A percentile compares a stretch with the other conserved stretches of the same genome.
Conservation (phyloP, 2,797 vertebrate species). For the Sebastes oblongus region DNA sequence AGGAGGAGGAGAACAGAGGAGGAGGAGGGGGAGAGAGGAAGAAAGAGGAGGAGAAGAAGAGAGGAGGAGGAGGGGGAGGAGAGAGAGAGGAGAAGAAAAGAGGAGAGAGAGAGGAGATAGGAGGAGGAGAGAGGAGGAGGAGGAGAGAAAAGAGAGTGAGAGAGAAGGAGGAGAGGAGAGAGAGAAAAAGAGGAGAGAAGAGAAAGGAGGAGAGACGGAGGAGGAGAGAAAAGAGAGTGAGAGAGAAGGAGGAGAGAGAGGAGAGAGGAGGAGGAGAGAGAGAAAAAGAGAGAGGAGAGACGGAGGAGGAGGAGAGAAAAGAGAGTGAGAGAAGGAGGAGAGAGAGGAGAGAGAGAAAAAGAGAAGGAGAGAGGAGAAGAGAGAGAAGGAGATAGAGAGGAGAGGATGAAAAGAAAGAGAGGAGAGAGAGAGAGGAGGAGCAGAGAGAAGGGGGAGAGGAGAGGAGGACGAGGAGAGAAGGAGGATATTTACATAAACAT, state of each 20-base stretch:
- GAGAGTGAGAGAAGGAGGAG: rapidly evolving
- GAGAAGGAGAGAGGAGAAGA: rapidly evolving
- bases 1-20: conserved; percentile 16
- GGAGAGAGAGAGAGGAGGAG: rapidly evolving
- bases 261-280: rapidly evolving
- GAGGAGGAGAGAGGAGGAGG: rapidly evolving
- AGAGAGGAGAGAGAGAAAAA: rapidly evolving
- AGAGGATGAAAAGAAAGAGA: rapidly evolving
- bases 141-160: rapidly evolving
- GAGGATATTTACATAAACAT: too few relatives aligned
- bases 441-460: rapidly evolving
- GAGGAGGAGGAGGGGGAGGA: too few relatives aligned
- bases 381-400: rapidly evolving
- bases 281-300: rapidly evolving
- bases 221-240: too few relatives aligned
- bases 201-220: rapidly evolving
- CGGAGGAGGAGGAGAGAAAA: too few relatives aligned
- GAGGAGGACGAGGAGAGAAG: too few relatives aligned
- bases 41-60: rapidly evolving
- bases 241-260: too few relatives aligned
- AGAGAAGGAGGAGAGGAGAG: rapidly evolving
- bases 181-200: rapidly evolving
- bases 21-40: conserved; percentile 55
- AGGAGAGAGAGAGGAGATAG: rapidly evolving
- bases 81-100: rapidly evolving